Base-by-base conservation (phyloP, 2,797 vertebrate species). In the Streptopelia turtur region DNA sequence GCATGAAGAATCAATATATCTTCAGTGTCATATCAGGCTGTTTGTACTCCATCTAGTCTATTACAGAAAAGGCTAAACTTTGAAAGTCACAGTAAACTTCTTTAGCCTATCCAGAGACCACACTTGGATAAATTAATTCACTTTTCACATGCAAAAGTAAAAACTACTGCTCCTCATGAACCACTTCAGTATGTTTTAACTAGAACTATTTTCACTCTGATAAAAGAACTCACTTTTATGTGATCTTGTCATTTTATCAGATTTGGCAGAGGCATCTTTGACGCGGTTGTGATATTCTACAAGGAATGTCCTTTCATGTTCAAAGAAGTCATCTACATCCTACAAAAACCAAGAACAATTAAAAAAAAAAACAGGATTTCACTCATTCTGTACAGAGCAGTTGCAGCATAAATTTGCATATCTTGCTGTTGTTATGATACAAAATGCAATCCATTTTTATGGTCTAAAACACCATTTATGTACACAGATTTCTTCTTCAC, bases 311-410 rank as follows among this genome's bases (percentile, higher is more conserved):
- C 99, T 99, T 97, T 99, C 99, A 30, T 99, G 99, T 93, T 99
- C 99, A 92, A 99, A 99, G 98, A 99, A 99, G 96, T 99, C 99
- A 90, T 99, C 99, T 90, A 99, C 99, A 82, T 99, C 99, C 99
- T 99, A 90, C 56, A 93, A 80, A 95, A 84, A 85, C 94, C 43
- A 92, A 94, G n/a, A 93, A 43, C 25, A 93, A 83, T 50, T 84
- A 10, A 28, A 78, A 95, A 28, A 78, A 95, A 94, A n/a, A 70
- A 17, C 41, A 81, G 14, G 31, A 81, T 94, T 96, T 91, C 18
- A 84, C 12, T 87, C 49, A 79, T 25, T 55, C 89, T 56, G 31
- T 86, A 89, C 63, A 95, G 56, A 53, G 7, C 30, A 84, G 79
- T 9, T 81, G 24, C 39, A 79, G 31, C 52, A 47, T 39, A 59